Evolutionary conservation across 2,888 invertebrate genomes (phyloP).

Genomic region (Megalurothrips usitatus): DNA sequence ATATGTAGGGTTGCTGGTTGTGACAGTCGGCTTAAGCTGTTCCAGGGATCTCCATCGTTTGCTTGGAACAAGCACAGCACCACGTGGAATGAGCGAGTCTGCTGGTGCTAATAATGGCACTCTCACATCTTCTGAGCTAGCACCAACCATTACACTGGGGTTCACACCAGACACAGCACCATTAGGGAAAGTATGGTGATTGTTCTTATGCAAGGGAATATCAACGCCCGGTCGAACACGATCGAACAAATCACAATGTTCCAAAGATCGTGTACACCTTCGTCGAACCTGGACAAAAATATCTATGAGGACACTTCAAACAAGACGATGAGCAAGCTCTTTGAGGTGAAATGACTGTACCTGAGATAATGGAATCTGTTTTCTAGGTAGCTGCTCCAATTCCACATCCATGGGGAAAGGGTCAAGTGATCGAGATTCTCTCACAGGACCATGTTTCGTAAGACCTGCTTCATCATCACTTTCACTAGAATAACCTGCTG

Average conservation of each 20-base stretch:
- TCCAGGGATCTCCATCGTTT: conserved; percentile 79
- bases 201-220: conserved; percentile 1
- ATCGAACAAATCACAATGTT: neutral
- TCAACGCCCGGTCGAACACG: neutral
- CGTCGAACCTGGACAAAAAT: neutral
- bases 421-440: conserved; percentile 58
- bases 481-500: conserved; percentile 35
- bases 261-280: neutral
- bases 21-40: conserved; percentile 49
- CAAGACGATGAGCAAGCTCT: neutral
- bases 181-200: neutral
- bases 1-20: conserved; percentile 36
- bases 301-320: neutral
- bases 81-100: conserved; percentile 36
- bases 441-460: conserved; percentile 28
- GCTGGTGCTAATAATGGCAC: conserved; percentile 12
- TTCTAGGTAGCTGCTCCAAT: conserved; percentile 33
- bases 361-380: neutral
- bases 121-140: conserved; percentile 18
- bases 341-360: neutral
- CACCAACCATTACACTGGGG: conserved; percentile 12
- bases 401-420: conserved; percentile 51
- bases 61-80: conserved; percentile 50
- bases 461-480: neutral
- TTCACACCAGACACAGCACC: conserved; percentile 15